Evolutionary conservation across 2,113 vertebrate species (phyloP), one percentile per base, ranked within the genome.

Genomic region (Neodontobutis hainanensis): DNA sequence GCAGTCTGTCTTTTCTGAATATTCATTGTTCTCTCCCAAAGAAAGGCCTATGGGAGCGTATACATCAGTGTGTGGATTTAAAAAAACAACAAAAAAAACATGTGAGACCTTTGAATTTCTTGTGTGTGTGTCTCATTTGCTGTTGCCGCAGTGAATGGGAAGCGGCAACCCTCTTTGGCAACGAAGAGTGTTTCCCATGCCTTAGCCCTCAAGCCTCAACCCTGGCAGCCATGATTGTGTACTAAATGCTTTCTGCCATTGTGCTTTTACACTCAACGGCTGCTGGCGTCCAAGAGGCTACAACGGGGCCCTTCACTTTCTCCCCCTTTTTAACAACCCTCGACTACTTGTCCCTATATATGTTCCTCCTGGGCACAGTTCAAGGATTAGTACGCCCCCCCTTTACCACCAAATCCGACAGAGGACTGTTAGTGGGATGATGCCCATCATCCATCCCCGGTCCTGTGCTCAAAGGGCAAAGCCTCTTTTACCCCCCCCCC

Each of bases 161-260:
- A 93, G 94, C 92, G 91, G 93, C 93, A 88, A 94, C 91, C 93
- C 93, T 96, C 86, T 93, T 94, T 96, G 94, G 94, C 95, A 95
- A 93, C 91, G 84, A 92, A 90, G 90, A 94, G 92, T 90, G 94
- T 96, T 96, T 96, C 95, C 95, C 95, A 94, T 93, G 94, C 94
- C 87, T 94, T 95, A 68, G 75, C 92, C 93, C 92, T 92, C 8
- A 57, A 93, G 93, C 93, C 93, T 92, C 91, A 93, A 87, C 19
- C 89, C 92, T 91, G 91, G 92, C 93, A 95, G 93, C 94, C 89
- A 90, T 86, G 92, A 95, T 93, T 94, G 93, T 92, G 90, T 94
- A 92, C 93, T 91, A 93, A 92, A 94, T 90, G 91, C 92, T 93
- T 86, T 90, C 91, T 94, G 93, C 94, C 94, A 92, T 95, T 94